Percentiles rank a stretch among this genome's conserved stretches.
Conservation (phyloP, 2,797 vertebrate genomes). For the Malurus splendens region DNA sequence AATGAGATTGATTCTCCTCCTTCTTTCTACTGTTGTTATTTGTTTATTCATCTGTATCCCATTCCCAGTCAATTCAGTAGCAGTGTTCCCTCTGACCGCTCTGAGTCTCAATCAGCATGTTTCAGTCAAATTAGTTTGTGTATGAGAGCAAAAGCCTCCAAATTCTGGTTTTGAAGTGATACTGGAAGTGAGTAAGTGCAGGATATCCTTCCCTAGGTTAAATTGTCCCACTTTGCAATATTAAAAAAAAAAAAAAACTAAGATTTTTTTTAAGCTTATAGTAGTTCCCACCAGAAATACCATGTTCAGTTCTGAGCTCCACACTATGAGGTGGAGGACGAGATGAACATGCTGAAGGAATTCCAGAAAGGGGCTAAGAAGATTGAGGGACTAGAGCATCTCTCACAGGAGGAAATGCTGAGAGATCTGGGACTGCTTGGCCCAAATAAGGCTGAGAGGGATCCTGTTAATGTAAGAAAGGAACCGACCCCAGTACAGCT, state of each 20-base stretch:
- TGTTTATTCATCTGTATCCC: not conserved
- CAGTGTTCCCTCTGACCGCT: not conserved
- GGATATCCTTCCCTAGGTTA: not conserved
- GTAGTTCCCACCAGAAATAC: not conserved
- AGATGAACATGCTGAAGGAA: fast-evolving
- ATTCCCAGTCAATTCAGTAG: not conserved
- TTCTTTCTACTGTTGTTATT: not conserved
- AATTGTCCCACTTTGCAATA: not conserved
- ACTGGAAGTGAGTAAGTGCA: not conserved
- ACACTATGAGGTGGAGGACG: not conserved
- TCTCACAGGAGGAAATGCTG: not conserved
- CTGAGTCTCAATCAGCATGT: not conserved
- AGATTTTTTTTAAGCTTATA: not conserved
- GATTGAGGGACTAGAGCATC: not conserved
- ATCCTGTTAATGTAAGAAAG: not conserved
- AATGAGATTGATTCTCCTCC: not conserved
- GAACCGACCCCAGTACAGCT: not conserved
- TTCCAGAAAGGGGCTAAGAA: not conserved
- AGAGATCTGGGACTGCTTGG: not conserved
- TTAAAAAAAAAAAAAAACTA: not conserved
- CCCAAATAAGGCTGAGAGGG: not conserved
- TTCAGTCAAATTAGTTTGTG: not conserved
- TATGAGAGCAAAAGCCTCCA: not conserved
- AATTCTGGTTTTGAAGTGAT: not conserved
- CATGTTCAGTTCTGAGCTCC: not conserved